Evolutionary conservation across 2,797 vertebrate species (phyloP), one percentile per base, ranked within the genome.

Genomic region (Esox lucius): DNA sequence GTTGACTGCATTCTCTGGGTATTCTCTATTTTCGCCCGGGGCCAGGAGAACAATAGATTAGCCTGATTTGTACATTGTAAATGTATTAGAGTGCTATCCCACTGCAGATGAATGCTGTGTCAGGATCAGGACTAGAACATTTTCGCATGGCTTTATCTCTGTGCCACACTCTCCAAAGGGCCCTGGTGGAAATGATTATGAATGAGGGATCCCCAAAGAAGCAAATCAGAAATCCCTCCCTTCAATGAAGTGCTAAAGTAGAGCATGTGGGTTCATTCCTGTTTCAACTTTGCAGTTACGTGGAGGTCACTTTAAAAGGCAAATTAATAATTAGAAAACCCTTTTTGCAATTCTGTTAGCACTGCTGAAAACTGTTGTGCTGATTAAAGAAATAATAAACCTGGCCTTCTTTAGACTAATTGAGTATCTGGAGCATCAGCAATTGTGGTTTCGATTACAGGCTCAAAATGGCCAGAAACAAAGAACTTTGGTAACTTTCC

Each of bases 111-210:
- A 81, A 81, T 26, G 87, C 86, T 81, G 88, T 85, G 83, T 87
- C 88, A 87, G 91, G 87, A 90, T 90, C 87, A 87, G 69, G 86
- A 85, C 84, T 85, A 81, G 80, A 87, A 90, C 90, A 91, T 90
- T 90, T 88, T 86, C 75, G 86, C 87, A 78, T 83, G 51, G 84
- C 84, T 91, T 93, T 92, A 93, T 93, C 91, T 90, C 66, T 70
- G 81, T 35, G 84, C 85, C 84, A 82, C 89, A 91, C 88, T 89
- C 91, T 87, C 88, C 71, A 42, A 31, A 69, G 68, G 39, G 84
- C 85, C 90, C 88, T 86, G 79, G 82, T 72, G 87, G 89, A 83
- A 87, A 88, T 80, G 78, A 85, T 80, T 87, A 42, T 28, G 66
- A 75, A 77, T 76, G 80, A 78, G 81, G 81, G 84, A 83, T 82